Base-by-base conservation (phyloP, 2,113 vertebrate species). In the Nothocercus julius region DNA sequence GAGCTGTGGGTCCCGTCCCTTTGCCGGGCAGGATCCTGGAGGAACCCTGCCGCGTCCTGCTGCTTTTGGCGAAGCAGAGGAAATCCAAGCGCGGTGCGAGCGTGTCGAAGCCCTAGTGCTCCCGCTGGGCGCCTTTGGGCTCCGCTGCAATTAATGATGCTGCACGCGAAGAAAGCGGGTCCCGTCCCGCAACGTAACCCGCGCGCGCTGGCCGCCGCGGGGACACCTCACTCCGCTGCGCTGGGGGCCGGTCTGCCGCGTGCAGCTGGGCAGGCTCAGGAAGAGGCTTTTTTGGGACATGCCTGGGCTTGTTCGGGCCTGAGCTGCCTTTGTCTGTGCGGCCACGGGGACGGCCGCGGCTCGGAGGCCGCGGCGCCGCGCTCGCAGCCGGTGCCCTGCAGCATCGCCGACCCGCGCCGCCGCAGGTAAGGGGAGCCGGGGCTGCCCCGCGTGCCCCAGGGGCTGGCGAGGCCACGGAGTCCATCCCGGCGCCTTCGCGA, bases 271-370 rank as follows among this genome's bases (percentile, higher is more conserved):
- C 87, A 81, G 77, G 62, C 77, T 89, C 78, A 80, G 94, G 78
- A 67, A 58, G 80, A 94, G 93, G 62, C 95, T 93, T 91, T 14
- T 45, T 14, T 63, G 94, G 97, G 87, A 49, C 96, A 93, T 97
- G 97, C 86, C 96, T 45, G 96, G 97, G 87, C 97, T 97, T 97
- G 97, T 96, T 68, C 92, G 45, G 87, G 93, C 81, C 84, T 85
- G 96, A 88, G 85, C 88, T 82, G 92, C 90, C 95, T 84, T 44
- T 74, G 76, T 54, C 49, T 49, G 1, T 10, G 51, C 24, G 13
- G 56, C 72, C 82, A 4, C 79, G 76, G 80, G 78, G 87, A 75
- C 44, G 70, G 2, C 61, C 3, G 13, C 19, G 14, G 22, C 63
- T 27, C 25, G 45, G 61, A n/a, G 56, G 32, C 8, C 5, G 5